Evolutionary conservation across 2,113 vertebrate genomes (phyloP), one percentile per base, ranked within the genome.

Genomic region (Nothobranchius kuhntae): DNA sequence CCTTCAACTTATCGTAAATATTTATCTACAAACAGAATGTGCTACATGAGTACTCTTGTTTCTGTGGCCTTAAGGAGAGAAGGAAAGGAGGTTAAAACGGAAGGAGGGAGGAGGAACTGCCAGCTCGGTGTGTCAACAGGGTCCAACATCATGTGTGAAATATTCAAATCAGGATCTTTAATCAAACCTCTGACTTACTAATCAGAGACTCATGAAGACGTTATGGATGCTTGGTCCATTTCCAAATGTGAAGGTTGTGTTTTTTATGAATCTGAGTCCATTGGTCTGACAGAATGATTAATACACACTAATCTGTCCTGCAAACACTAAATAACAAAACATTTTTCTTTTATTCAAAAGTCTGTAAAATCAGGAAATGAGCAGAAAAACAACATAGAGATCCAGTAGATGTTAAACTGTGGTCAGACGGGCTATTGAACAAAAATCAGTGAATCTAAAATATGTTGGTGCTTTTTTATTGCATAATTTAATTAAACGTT

Each of bases 21-120:
- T 56, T 42, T 71, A 64, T 70, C 4, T 30, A 54, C 24, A 4
- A 40, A 40, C n/a, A 68, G 47, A 73, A 52, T 59, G 38, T 59
- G 38, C 30, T 48, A 42, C 35, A 45, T 51, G 63, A 40, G 59
- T 42, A 58, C 56, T 40, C 35, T 75, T 58, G 35, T 42, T 71
- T 72, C 36, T 56, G 77, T 83, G 69, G 84, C 77, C 82, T 86
- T 83, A 69, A 50, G 51, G 53, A 73, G 6, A 59, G 62, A 24
- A 60, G 30, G 30, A 30, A 4, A 1, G 30, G 30, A 30, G 30
- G 30, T 30, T 30, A 30, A 30, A 30, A 30, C 30, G 4, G 30
- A 30, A 30, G 30, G 30, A 30, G 17, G 15, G 53, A 64, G 11
- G 9, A 61, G 42, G 38, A 7, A 6, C 4, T 57, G 61, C n/a